A percentile compares a stretch with the other conserved stretches of the same genome.
phyloP scores from a whole-genome alignment of 1,140 invertebrate species.

The Leptopilina boulardi region DNA sequence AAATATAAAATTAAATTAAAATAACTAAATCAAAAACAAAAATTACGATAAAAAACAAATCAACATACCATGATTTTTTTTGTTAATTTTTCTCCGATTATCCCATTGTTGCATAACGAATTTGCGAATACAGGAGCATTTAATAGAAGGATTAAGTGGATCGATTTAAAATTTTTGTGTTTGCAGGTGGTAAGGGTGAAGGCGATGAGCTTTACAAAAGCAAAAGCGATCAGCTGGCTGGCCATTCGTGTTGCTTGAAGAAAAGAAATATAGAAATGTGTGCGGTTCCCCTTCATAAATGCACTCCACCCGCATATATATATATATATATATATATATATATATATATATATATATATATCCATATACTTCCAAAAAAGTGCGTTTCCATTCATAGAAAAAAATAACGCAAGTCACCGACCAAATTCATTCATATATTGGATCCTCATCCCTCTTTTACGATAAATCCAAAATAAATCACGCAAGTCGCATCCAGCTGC shows the following conservation, averaged over 20 bases:
- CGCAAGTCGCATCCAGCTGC: no score
- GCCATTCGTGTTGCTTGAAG: conserved; percentile 42
- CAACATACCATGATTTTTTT: no score
- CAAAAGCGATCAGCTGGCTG: conserved; percentile 58
- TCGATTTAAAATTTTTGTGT: conserved; percentile 17
- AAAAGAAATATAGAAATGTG: conserved; percentile 56
- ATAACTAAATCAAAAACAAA: no score
- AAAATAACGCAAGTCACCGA: conserved; percentile 58
- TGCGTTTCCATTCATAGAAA: conserved; percentile 58
- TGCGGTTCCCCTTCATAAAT: conserved; percentile 46
- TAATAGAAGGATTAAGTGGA: not conserved
- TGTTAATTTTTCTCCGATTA: no score
- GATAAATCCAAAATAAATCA: no score
- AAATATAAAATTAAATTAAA: no score
- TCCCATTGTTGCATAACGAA: no score
- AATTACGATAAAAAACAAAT: no score
- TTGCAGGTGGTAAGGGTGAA: conserved; percentile 59
- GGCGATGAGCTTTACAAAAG: conserved; percentile 53
- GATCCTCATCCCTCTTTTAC: not conserved
- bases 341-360: no score
- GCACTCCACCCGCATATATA: conserved; percentile 57
- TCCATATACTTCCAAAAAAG: conserved; percentile 50
- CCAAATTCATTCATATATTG: conserved; percentile 54
- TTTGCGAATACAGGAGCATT: no score
- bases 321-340: no score